Base-by-base conservation (phyloP, 2,113 vertebrate species). In the Megaceryle torquata region DNA sequence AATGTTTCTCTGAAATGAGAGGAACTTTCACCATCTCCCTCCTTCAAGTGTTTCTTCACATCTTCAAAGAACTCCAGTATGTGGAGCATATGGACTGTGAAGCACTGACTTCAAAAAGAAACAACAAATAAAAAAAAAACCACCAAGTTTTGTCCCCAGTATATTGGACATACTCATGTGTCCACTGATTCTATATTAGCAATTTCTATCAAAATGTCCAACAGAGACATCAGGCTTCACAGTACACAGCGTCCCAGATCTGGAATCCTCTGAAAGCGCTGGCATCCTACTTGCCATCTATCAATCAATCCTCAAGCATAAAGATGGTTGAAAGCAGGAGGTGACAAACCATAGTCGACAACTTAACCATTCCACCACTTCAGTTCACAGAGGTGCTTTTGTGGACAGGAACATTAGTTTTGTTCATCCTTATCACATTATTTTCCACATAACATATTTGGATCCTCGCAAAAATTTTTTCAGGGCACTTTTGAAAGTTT, bases 61-160 rank as follows among this genome's bases (percentile, higher is more conserved):
- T 74, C 82, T 94, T 96, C 68, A 82, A 91, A 94, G 75, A 61
- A 60, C 72, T 75, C 51, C 72, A 89, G 33, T 9, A 54, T 14
- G 69, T 31, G 80, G 43, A 67, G 41, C 82, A 91, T 68, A 94
- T 46, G 91, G 95, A 70, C 87, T 89, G 84, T 69, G 88, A 95
- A 72, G 50, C 59, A 59, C 19, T 65, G 75, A 74, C 22, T 93
- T 94, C 22, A 67, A 57, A 93, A 72, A 41, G 20, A 82, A 89
- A 65, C 51, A 3, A 7, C 26, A 54, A 29, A 29, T 13, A 59
- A 80, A 56, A 48, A 3, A 8, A 64, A 81, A 70, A 18, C 46
- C 11, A 43, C 46, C 50, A 76, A 86, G 26, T 37, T n/a, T 61
- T 69, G 16, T 70, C 41, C 39, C 12, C 63, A 59, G 15, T 50